Evolutionary conservation across 2,888 invertebrate genomes (phyloP).

Genomic region (Sesamia inferens): DNA sequence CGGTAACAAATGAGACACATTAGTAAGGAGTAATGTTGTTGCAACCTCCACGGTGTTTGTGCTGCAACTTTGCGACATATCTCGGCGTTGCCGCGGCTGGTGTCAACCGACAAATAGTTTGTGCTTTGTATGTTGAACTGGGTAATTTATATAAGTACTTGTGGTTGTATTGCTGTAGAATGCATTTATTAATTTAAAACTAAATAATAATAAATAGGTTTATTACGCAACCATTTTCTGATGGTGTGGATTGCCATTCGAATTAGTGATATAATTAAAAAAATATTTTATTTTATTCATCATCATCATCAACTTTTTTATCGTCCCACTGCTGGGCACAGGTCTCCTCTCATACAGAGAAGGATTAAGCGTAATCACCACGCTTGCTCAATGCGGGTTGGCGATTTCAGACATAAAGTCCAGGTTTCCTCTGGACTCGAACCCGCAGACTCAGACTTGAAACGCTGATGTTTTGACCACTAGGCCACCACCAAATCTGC

Average conservation of each 20-base stretch:
- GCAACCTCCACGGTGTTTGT: slow-evolving; percentile 43
- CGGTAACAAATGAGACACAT: slow-evolving; percentile 46
- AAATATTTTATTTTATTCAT: not conserved
- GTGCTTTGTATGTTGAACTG: slow-evolving; percentile 32
- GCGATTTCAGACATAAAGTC: too few species aligned
- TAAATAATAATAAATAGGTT: not conserved
- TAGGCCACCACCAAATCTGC: too few species aligned
- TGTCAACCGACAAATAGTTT: slow-evolving; percentile 48
- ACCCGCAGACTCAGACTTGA: too few species aligned
- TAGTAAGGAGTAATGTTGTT: slow-evolving; percentile 53
- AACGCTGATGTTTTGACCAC: too few species aligned
- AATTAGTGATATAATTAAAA: not conserved
- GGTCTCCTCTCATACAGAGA: too few species aligned
- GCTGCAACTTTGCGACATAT: slow-evolving; percentile 48
- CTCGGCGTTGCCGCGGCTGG: not conserved
- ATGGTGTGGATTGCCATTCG: not conserved
- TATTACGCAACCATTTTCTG: not conserved
- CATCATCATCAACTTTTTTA: too few species aligned
- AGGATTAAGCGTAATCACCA: not conserved
- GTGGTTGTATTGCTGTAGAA: not conserved
- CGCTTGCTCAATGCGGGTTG: too few species aligned
- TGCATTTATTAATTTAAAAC: not conserved
- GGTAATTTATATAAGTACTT: not conserved
- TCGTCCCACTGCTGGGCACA: too few species aligned
- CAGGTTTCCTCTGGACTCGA: too few species aligned